These are phyloP conservation scores for Philaethria dido DNA, from an alignment of 2,888 invertebrate genomes.

Conservation along the genomic window DNA sequence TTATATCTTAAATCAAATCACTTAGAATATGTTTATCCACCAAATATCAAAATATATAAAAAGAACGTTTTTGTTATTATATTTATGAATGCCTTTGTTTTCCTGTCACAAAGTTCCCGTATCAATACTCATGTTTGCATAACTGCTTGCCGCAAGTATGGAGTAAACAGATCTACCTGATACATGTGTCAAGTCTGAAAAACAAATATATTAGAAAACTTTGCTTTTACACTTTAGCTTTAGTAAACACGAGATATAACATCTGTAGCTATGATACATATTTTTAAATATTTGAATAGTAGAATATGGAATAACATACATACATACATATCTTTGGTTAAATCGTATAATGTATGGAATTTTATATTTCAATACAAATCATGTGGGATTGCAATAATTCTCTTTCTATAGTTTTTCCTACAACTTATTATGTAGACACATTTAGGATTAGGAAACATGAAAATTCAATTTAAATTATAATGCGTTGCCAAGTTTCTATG, in stretches of 20 bases:
- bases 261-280: neutral
- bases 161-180: slow-evolving; percentile 64
- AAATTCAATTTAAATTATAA: no score
- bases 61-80: slow-evolving; percentile 31
- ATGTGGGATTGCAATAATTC: no score
- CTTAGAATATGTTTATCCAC: neutral
- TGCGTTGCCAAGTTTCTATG: no score
- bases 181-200: slow-evolving; percentile 57
- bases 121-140: slow-evolving; percentile 78
- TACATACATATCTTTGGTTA: no score
- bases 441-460: no score
- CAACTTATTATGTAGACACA: no score
- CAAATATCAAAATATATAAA: slow-evolving; percentile 24
- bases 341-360: no score
- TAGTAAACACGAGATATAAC: neutral
- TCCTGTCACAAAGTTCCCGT: slow-evolving; percentile 72
- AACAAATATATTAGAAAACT: slow-evolving; percentile 44
- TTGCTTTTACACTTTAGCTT: slow-evolving; percentile 28
- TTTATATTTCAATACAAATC: no score
- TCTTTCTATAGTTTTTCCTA: no score
- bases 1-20: no score
- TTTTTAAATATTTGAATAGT: no score
- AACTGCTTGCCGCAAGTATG: slow-evolving; percentile 64
- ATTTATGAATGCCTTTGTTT: slow-evolving; percentile 67
- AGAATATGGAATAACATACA: no score